These are phyloP conservation scores for Ondatra zibethicus DNA, from an alignment of 2,113 vertebrate species.

Conservation along the genomic window DNA sequence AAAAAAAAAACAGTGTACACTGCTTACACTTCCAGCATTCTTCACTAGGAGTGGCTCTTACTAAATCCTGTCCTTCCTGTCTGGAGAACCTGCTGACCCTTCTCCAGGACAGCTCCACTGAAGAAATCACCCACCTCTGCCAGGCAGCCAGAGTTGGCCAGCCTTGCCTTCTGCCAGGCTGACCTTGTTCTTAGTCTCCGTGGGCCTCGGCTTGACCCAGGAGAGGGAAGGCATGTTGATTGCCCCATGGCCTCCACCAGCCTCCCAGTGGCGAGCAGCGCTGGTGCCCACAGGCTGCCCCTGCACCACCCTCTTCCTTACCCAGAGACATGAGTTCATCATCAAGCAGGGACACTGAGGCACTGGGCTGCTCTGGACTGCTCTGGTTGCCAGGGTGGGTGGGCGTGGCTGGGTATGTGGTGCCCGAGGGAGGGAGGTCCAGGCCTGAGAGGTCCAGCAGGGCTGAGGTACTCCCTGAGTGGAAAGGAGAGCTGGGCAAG, in stretches of 20 bases:
- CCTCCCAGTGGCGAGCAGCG: fast-evolving
- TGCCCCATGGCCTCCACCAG: fast-evolving
- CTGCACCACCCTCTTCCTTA: constrained; percentile 74
- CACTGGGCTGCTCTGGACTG: constrained; percentile 83
- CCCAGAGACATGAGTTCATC: constrained; percentile 98
- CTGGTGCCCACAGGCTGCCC: not conserved
- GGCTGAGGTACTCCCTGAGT: constrained; percentile 89
- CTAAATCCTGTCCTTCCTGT: not conserved
- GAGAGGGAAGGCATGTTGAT: not conserved
- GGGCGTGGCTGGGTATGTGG: constrained; percentile 87
- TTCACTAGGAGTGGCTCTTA: not conserved
- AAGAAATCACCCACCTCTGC: not conserved
- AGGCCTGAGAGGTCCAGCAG: constrained; percentile 95
- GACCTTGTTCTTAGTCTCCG: not conserved
- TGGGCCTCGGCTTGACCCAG: not conserved
- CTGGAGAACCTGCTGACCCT: not conserved
- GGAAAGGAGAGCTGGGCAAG: not conserved
- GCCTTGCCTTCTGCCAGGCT: not conserved
- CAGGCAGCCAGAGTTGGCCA: not conserved
- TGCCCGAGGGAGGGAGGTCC: constrained; percentile 87
- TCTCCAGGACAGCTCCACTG: not conserved
- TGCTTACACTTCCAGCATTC: not conserved
- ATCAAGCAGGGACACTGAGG: constrained; percentile 92
- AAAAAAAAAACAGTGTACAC: fast-evolving
- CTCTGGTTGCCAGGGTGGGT: constrained; percentile 78